phyloP scores from a whole-genome alignment of 1,140 invertebrate genomes.

The Magallana ariakensis region DNA sequence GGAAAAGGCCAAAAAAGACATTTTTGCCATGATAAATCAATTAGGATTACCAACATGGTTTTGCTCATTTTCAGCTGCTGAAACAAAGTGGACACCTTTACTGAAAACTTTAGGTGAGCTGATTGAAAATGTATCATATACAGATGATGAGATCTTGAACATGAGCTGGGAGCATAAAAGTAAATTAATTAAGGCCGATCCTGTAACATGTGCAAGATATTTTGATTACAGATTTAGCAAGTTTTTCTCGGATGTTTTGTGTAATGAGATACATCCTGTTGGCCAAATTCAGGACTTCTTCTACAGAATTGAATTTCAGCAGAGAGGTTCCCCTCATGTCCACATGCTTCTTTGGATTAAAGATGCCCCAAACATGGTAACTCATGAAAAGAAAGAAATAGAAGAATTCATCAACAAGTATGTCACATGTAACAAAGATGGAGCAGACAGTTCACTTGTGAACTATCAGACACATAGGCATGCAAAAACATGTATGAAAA shows the following conservation, averaged over 20 bases:
- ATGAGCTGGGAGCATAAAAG: slow-evolving; percentile 52
- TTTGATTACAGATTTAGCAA: slow-evolving; percentile 59
- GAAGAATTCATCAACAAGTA: slow-evolving; percentile 24
- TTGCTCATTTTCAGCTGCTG: slow-evolving; percentile 61
- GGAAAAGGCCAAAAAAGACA: slow-evolving; percentile 61
- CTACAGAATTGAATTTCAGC: slow-evolving; percentile 48
- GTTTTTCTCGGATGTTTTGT: slow-evolving; percentile 47
- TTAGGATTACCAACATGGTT: slow-evolving; percentile 63
- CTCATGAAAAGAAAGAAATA: slow-evolving; percentile 17
- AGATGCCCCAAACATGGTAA: slow-evolving; percentile 32
- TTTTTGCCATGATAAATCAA: slow-evolving; percentile 67
- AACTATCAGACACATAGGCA: slow-evolving; percentile 52
- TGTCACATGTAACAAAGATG: slow-evolving; percentile 39
- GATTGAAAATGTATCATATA: slow-evolving; percentile 13
- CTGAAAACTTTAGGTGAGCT: slow-evolving; percentile 56
- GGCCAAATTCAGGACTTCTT: slow-evolving; percentile 60
- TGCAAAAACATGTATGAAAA: slow-evolving; percentile 49
- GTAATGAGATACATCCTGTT: slow-evolving; percentile 32
- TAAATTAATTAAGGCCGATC: slow-evolving; percentile 54
- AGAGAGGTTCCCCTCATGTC: slow-evolving; percentile 51
- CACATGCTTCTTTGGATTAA: slow-evolving; percentile 50
- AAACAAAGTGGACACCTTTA: slow-evolving; percentile 61
- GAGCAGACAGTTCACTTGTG: slow-evolving; percentile 11
- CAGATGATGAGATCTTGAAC: slow-evolving; percentile 52
- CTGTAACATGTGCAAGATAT: slow-evolving; percentile 61